Evolutionary conservation across 2,797 vertebrate genomes (phyloP).

Genomic region (Peromyscus eremicus): DNA sequence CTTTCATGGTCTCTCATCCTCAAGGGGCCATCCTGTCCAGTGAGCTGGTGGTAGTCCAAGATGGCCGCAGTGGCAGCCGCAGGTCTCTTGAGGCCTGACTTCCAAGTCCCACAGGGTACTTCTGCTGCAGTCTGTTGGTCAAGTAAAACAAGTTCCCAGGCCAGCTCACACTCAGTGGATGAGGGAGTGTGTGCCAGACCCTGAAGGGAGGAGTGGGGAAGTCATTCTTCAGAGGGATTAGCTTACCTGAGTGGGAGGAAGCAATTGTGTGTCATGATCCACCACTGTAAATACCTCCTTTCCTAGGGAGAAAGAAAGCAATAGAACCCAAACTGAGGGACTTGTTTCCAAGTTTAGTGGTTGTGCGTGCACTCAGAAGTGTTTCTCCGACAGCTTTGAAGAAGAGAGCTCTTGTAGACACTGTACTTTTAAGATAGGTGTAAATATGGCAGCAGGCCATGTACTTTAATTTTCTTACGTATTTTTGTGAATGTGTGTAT

Average conservation of each 20-base stretch:
- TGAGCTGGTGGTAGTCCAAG: neutral
- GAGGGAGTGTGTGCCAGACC: constrained; percentile 10
- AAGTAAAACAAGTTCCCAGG: constrained; percentile 7
- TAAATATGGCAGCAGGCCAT: neutral
- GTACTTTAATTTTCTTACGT: neutral
- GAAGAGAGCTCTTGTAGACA: constrained; percentile 28
- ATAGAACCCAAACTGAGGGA: neutral
- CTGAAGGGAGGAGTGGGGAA: neutral
- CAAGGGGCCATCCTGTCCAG: neutral
- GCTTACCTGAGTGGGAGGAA: neutral
- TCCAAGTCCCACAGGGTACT: neutral
- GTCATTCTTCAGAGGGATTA: neutral
- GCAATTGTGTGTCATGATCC: neutral
- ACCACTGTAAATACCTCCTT: neutral
- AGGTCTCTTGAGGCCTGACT: neutral
- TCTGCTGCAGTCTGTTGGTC: neutral
- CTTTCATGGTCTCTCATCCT: neutral
- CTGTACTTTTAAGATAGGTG: neutral
- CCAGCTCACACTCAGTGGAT: neutral
- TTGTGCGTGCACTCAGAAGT: neutral
- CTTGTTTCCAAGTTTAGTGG: neutral
- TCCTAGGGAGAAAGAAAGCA: constrained; percentile 36
- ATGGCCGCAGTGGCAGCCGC: neutral
- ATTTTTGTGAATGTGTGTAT: neutral
- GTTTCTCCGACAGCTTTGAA: constrained; percentile 49